A percentile compares a stretch with the other conserved stretches of the same genome.
Conservation (phyloP, 1,140 invertebrate genomes). For the Ladona fulva region DNA sequence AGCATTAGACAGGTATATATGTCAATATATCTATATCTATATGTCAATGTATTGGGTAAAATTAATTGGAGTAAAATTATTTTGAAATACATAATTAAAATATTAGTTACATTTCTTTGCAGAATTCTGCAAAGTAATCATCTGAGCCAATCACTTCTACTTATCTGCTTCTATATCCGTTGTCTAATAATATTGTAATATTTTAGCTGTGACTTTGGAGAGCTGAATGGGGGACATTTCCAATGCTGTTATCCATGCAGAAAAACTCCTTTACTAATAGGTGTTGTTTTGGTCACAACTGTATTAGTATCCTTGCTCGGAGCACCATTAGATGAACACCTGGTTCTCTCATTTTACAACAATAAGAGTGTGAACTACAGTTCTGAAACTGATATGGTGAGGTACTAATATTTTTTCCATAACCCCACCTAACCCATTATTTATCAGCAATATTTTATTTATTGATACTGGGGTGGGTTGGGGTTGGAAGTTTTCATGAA, state of each 20-base stretch:
- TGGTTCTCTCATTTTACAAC: neutral
- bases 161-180: no score
- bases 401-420: neutral
- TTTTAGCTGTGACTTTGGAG: neutral
- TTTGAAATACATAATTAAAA: no score
- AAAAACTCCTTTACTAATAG: neutral
- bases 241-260: neutral
- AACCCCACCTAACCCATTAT: no score
- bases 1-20: neutral
- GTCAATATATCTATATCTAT: no score
- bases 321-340: neutral
- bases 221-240: neutral
- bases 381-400: neutral
- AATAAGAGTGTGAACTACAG: neutral
- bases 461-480: no score
- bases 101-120: no score
- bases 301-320: neutral
- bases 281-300: neutral
- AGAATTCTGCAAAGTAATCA: no score
- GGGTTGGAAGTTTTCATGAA: no score
- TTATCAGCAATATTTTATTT: no score
- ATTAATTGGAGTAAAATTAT: no score
- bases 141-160: no score
- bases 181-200: neutral
- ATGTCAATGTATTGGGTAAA: no score